phyloP scores from a whole-genome alignment of 2,113 vertebrate genomes.

The Coptodon bakossiorum region DNA sequence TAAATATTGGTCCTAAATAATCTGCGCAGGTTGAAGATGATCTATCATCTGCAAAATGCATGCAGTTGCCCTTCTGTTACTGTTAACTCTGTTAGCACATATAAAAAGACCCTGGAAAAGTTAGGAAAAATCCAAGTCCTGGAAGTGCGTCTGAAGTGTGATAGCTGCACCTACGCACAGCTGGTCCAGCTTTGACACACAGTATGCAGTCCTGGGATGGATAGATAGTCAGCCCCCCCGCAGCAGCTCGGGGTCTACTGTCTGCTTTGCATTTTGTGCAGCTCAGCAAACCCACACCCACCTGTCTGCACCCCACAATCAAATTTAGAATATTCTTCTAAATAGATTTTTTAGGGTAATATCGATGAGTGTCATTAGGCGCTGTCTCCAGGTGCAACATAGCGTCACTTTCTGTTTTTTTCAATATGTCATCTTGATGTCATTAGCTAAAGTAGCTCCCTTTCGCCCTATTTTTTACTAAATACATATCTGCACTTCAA shows the following conservation, averaged over 20 bases:
- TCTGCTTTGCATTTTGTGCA: not conserved
- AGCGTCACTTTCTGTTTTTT: accelerated
- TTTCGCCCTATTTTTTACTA: not conserved
- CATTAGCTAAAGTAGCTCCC: not conserved
- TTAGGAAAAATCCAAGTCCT: not conserved
- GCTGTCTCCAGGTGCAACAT: not conserved
- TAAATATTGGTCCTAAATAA: not conserved
- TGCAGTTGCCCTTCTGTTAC: not conserved
- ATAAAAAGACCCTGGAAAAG: not conserved
- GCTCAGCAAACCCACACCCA: not conserved
- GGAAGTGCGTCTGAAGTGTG: not conserved
- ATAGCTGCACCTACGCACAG: not conserved
- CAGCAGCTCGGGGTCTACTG: not conserved
- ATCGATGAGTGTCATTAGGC: not conserved
- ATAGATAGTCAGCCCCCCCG: not conserved
- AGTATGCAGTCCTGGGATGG: not conserved
- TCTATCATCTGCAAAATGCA: not conserved
- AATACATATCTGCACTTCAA: not conserved
- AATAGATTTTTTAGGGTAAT: not conserved
- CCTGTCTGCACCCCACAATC: not conserved
- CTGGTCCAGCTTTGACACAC: not conserved
- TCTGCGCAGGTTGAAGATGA: not conserved
- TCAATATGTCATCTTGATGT: not conserved
- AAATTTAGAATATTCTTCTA: not conserved
- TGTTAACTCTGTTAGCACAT: not conserved